Evolutionary conservation across 2,113 vertebrate species (phyloP), one percentile per base, ranked within the genome.

Genomic region (Natator depressus): DNA sequence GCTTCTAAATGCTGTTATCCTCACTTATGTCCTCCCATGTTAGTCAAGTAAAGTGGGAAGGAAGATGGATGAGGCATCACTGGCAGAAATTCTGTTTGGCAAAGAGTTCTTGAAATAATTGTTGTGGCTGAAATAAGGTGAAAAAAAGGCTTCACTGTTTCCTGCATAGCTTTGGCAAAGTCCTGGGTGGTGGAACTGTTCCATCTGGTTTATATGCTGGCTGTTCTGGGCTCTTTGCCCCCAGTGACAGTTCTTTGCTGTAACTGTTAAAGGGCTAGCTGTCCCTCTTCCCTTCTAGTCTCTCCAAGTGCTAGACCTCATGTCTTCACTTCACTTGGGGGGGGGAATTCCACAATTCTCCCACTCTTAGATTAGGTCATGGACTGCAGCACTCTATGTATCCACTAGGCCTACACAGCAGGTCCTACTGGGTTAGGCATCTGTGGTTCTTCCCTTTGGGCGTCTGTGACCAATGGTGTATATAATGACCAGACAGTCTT

Each of bases 101-200:
- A n/a, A 80, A 84, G 80, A 84, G 42, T 76, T 57, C 27, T 78
- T 87, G 27, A 59, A 59, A 59, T 59, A 29, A 31, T 59, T 31
- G 57, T 72, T 25, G 55, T 90, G 47, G 72, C 5, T 46, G 84
- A 3, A 62, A 5, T 0, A 0, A 8, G 11, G 17, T 59, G 76
- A 54, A 83, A 89, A 89, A 87, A 50, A 7, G 49, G 12, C 91
- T 88, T 53, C 46, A 22, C 80, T 92, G 17, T 46, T 93, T 85
- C 27, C 31, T 22, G 76, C 65, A 14, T 22, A 90, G 49, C 8
- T 10, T 85, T 6, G 62, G 38, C n/a, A 46, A 62, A 53, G 11
- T 46, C 53, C 57, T 87, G 88, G 85, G 29, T 8, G 16, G n/a
- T 57, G 75, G 75, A 55, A 22, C 3, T 78, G 13, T 80, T 91